phyloP scores from a whole-genome alignment of 1,140 invertebrate species.

The Homarus americanus region DNA sequence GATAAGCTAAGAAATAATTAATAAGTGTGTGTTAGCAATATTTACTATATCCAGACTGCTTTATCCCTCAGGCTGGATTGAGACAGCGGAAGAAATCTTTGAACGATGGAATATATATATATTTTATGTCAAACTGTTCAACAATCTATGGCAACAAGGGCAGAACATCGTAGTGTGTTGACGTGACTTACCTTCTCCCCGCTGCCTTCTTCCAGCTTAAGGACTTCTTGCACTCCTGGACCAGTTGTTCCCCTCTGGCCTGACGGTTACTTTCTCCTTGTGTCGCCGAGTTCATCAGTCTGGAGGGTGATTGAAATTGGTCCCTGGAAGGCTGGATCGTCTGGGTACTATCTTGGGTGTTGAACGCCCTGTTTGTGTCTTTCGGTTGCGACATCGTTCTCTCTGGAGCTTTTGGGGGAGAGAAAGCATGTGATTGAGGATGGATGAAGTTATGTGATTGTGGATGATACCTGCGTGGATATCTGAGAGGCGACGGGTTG shows the following conservation, averaged over 20 bases:
- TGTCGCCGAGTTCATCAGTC: no score
- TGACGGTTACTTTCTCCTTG: background rate
- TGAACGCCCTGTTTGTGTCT: background rate
- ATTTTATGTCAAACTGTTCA: no score
- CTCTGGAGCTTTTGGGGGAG: background rate
- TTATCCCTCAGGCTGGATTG: no score
- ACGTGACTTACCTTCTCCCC: slow-evolving; percentile 53
- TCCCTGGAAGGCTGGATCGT: no score
- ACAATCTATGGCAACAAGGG: no score
- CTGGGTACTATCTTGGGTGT: no score
- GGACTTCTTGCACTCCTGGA: slow-evolving; percentile 36
- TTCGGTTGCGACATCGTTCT: background rate
- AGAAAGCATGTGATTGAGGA: background rate
- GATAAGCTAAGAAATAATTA: no score
- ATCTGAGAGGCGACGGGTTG: background rate
- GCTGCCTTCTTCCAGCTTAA: slow-evolving; percentile 58
- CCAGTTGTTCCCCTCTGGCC: background rate
- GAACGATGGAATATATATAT: no score
- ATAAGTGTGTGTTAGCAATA: no score
- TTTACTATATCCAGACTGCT: no score
- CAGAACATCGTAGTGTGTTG: background rate
- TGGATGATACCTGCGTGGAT: background rate
- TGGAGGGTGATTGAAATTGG: no score
- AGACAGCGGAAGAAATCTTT: no score
- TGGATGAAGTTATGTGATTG: background rate